Evolutionary conservation across 2,888 invertebrate species (phyloP).

Genomic region (Cheilosia pagana): DNA sequence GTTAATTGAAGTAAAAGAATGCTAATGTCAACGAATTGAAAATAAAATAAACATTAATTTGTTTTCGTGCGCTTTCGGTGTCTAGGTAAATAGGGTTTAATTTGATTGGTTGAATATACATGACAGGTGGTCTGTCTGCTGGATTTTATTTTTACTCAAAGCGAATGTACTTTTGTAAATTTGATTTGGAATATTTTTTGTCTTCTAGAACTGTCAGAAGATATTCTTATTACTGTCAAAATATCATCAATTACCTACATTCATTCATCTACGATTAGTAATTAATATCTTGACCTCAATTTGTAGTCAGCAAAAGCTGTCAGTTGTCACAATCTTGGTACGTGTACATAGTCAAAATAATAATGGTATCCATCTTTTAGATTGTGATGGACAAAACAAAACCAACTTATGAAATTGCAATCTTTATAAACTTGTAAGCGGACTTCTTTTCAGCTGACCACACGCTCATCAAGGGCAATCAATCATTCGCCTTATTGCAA

Average conservation of each 20-base stretch:
- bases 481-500: background rate
- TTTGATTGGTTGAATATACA: constrained; percentile 5
- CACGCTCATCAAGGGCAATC: background rate
- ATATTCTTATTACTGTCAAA: too few species aligned
- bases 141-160: background rate
- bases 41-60: background rate
- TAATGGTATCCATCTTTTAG: too few species aligned
- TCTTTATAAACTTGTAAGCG: background rate
- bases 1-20: constrained; percentile 22
- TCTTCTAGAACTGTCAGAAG: too few species aligned
- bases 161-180: background rate
- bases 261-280: too few species aligned
- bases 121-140: constrained; percentile 11
- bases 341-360: too few species aligned
- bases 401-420: background rate
- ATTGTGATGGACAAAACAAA: too few species aligned
- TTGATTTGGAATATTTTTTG: too few species aligned
- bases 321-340: too few species aligned
- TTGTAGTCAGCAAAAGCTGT: too few species aligned
- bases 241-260: too few species aligned
- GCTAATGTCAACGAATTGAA: constrained; percentile 12
- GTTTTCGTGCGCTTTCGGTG: background rate
- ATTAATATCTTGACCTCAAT: too few species aligned
- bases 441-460: background rate
- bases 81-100: background rate